A percentile compares a stretch with the other conserved stretches of the same genome.
These are phyloP conservation scores for Neodon shergylaensis DNA, from an alignment of 2,113 vertebrate genomes.

Conservation along the genomic window DNA sequence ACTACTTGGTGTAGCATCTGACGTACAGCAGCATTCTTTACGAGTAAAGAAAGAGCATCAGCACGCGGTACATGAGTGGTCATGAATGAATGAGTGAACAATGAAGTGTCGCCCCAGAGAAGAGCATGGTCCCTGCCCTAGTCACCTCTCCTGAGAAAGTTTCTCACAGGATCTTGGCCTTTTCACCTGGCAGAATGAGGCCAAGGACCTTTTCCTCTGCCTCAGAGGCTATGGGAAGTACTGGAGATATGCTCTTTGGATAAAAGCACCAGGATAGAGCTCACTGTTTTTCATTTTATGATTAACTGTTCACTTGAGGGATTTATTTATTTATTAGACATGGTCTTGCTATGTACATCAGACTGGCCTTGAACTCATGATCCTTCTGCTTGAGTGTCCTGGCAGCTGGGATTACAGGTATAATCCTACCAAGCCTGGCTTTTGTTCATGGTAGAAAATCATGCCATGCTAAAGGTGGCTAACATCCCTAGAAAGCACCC, in stretches of 20 bases:
- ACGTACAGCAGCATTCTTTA: not conserved
- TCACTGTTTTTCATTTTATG: constrained; percentile 26
- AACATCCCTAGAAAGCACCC: constrained; percentile 29
- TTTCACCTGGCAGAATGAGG: constrained; percentile 16
- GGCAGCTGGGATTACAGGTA: not conserved
- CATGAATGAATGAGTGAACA: not conserved
- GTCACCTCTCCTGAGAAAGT: not conserved
- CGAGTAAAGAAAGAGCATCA: constrained; percentile 34
- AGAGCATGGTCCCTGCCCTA: not conserved
- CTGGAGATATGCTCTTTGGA: not conserved
- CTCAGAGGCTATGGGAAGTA: not conserved
- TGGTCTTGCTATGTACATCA: not conserved
- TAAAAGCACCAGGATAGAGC: constrained; percentile 18
- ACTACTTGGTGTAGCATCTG: constrained; percentile 16
- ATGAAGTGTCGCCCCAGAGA: not conserved
- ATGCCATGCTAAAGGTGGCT: constrained; percentile 13
- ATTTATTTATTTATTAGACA: not conserved
- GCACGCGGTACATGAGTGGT: not conserved
- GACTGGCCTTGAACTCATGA: not conserved
- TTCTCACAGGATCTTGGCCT: not conserved
- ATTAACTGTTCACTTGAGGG: not conserved
- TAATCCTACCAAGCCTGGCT: not conserved
- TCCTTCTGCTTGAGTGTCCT: not conserved
- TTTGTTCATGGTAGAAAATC: constrained; percentile 17
- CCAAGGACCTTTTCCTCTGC: not conserved